Evolutionary conservation across 2,797 vertebrate species (phyloP).

Genomic region (Poeciliopsis turneri): DNA sequence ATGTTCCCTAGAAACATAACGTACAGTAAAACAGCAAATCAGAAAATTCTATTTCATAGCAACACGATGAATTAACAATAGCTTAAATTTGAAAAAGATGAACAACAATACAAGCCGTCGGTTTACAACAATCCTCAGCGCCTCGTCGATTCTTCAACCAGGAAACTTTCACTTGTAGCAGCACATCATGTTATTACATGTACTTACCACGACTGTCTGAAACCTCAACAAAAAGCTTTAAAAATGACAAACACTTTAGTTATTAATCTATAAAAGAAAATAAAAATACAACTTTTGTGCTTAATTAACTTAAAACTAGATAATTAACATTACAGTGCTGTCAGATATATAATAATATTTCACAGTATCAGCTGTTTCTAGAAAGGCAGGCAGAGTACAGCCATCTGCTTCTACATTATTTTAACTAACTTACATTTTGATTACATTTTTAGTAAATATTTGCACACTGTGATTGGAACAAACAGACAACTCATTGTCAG

Average conservation of each 20-base stretch:
- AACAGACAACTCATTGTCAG: background rate
- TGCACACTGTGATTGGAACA: background rate
- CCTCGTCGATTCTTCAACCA: background rate
- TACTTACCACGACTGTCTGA: background rate
- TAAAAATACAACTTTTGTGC: background rate
- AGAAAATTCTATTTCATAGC: background rate
- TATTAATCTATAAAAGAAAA: background rate
- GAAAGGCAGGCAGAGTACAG: background rate
- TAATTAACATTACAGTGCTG: background rate
- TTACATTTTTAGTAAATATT: background rate
- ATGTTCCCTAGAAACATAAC: background rate
- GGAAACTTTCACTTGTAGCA: background rate
- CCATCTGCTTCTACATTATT: background rate
- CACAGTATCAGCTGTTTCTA: background rate
- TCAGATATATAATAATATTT: background rate
- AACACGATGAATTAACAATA: background rate
- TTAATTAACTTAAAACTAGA: background rate
- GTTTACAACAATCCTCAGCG: background rate
- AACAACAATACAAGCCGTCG: background rate
- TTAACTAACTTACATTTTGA: background rate
- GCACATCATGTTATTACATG: background rate
- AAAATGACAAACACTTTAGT: background rate
- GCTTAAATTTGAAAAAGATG: background rate
- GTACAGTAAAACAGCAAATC: background rate
- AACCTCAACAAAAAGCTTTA: background rate